Conservation (phyloP, 2,888 invertebrate species). For the Drosophila sordidula region DNA sequence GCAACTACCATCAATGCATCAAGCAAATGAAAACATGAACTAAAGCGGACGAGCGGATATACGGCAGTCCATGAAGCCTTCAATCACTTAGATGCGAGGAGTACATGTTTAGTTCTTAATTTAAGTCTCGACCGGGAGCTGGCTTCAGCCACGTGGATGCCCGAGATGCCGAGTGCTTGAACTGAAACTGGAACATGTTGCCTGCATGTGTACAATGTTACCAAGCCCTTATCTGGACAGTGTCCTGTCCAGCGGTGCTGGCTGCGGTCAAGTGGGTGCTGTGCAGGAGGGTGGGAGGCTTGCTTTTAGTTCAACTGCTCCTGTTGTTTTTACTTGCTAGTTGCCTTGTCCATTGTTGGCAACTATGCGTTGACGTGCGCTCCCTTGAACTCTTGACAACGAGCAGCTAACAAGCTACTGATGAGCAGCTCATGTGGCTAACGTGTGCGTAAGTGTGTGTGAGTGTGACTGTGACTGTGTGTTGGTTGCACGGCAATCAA, state of each 20-base stretch:
- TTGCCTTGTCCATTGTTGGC: constrained; percentile 33
- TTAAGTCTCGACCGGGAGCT: constrained; percentile 14
- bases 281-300: background rate
- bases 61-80: constrained; percentile 1
- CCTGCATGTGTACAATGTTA: constrained; percentile 30
- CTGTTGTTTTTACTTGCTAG: constrained; percentile 25
- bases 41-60: background rate
- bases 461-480: background rate
- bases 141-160: constrained; percentile 5
- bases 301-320: background rate
- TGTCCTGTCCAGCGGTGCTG: constrained; percentile 30
- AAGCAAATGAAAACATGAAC: constrained; percentile 16
- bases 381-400: constrained; percentile 46
- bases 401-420: constrained; percentile 58
- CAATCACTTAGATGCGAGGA: constrained; percentile 35
- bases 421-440: constrained; percentile 42
- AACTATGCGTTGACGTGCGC: constrained; percentile 39
- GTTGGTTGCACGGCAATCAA: constrained; percentile 35
- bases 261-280: constrained; percentile 20
- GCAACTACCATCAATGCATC: constrained; percentile 5
- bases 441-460: constrained; percentile 1
- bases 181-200: constrained; percentile 36
- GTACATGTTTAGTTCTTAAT: constrained; percentile 21
- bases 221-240: constrained; percentile 27
- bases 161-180: constrained; percentile 14